Percentiles rank a stretch among this genome's conserved stretches.
Conservation (phyloP, 2,888 invertebrate genomes). For the Halictus ligatus region DNA sequence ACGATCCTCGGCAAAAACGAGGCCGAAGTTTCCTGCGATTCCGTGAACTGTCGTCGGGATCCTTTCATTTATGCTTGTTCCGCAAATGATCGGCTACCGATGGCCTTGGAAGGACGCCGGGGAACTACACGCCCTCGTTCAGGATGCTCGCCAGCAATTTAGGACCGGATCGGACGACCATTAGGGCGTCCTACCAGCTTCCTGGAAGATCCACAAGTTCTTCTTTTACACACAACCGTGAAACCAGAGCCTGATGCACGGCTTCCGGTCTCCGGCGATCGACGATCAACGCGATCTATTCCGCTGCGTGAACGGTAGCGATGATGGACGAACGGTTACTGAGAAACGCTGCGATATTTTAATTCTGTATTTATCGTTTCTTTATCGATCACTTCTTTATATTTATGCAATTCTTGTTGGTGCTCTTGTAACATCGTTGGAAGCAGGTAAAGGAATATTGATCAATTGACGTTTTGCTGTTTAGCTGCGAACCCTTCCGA, state of each 20-base stretch:
- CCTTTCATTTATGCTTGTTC: constrained; percentile 49
- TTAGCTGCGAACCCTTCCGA: not conserved
- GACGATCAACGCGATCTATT: not conserved
- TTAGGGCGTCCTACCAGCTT: not conserved
- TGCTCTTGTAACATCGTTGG: not conserved
- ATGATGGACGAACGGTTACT: not conserved
- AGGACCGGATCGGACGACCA: not conserved
- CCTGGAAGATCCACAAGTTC: not conserved
- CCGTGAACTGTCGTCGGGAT: constrained; percentile 37
- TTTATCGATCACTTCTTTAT: not conserved
- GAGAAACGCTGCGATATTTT: not conserved
- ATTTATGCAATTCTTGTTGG: not conserved
- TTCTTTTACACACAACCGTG: not conserved
- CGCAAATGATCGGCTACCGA: constrained; percentile 44
- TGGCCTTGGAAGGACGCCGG: constrained; percentile 53
- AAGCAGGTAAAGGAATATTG: not conserved
- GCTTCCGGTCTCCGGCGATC: not conserved
- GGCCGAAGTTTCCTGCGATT: constrained; percentile 15
- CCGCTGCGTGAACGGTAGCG: not conserved
- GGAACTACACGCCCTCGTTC: not conserved
- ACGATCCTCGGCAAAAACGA: not conserved
- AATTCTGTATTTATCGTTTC: not conserved
- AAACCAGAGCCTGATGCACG: not conserved
- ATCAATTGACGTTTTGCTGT: not conserved
- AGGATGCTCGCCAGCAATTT: not conserved